Evolutionary conservation across 2,888 invertebrate species (phyloP).

Genomic region (Acrobasis suavella): DNA sequence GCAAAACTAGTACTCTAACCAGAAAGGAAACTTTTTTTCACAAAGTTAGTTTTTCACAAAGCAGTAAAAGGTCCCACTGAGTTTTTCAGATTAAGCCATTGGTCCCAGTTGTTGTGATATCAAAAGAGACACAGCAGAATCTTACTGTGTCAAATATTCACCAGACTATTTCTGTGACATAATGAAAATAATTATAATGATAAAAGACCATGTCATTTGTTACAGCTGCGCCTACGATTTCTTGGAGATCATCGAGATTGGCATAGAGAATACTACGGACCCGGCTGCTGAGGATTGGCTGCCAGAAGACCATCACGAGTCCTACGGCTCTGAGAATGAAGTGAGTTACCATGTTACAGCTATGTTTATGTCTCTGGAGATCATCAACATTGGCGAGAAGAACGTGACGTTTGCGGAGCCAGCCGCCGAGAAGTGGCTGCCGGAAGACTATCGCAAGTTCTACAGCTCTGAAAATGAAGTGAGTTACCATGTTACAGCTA

Average conservation of each 20-base stretch:
- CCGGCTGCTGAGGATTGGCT: conserved; percentile 52
- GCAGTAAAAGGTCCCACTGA: too few species aligned
- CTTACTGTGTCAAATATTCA: too few species aligned
- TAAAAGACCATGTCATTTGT: too few species aligned
- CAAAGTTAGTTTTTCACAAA: too few species aligned
- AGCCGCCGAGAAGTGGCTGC: conserved; percentile 50
- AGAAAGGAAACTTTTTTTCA: too few species aligned
- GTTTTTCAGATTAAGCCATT: too few species aligned
- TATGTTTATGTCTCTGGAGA: conserved; percentile 92
- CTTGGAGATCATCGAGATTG: conserved; percentile 84
- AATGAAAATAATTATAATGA: too few species aligned
- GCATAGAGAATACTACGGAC: conserved; percentile 56
- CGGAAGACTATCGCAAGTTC: conserved; percentile 57
- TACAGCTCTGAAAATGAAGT: conserved; percentile 68
- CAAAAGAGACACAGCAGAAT: too few species aligned
- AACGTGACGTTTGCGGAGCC: conserved; percentile 59
- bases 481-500: conserved; percentile 79
- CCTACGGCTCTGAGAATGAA: conserved; percentile 63
- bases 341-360: conserved; percentile 69
- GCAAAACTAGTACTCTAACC: too few species aligned
- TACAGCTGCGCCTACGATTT: conserved; percentile 91
- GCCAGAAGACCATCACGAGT: conserved; percentile 56
- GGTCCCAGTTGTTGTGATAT: too few species aligned
- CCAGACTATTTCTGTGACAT: too few species aligned
- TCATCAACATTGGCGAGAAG: conserved; percentile 75